phyloP scores from a whole-genome alignment of 37 sponge, comb jelly and placozoan species.

The Haliclona indistincta region DNA sequence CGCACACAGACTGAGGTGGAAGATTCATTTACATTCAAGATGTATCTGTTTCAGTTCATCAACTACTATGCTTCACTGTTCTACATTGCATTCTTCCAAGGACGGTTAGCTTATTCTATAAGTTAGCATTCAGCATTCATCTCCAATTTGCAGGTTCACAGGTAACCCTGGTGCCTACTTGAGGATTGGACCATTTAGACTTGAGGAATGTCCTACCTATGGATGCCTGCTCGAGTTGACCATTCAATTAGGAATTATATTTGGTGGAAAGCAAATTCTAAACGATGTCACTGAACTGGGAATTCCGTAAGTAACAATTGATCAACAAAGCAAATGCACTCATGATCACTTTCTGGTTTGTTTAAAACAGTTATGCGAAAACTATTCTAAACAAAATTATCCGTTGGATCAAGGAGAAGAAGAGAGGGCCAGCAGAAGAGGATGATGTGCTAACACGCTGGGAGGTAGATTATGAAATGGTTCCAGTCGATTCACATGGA shows the following conservation, averaged over 20 bases:
- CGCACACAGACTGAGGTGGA: conserved; percentile 64
- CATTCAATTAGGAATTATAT: conserved; percentile 70
- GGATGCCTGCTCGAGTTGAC: conserved; percentile 82
- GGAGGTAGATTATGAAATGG: conserved; percentile 75
- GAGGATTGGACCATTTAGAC: conserved; percentile 36
- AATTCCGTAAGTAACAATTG: conserved; percentile 53
- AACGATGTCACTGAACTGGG: conserved; percentile 66
- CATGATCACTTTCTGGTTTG: neutral
- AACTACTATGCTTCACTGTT: conserved; percentile 67
- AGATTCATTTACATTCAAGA: conserved; percentile 48
- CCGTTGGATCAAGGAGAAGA: neutral
- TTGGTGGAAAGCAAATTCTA: conserved; percentile 78
- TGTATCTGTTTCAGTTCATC: conserved; percentile 69
- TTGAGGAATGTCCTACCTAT: conserved; percentile 73
- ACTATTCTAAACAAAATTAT: neutral
- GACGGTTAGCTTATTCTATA: conserved; percentile 28
- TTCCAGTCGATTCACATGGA: conserved; percentile 36
- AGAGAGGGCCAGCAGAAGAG: conserved; percentile 3
- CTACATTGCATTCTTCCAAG: conserved; percentile 88
- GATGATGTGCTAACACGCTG: conserved; percentile 55
- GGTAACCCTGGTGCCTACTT: conserved; percentile 69
- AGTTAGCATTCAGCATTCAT: too few species aligned
- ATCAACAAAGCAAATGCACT: too few species aligned
- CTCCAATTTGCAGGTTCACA: conserved; percentile 36
- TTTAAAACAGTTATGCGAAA: neutral